phyloP scores from a whole-genome alignment of 2,113 vertebrate species.

The Tragelaphus imberbis region DNA sequence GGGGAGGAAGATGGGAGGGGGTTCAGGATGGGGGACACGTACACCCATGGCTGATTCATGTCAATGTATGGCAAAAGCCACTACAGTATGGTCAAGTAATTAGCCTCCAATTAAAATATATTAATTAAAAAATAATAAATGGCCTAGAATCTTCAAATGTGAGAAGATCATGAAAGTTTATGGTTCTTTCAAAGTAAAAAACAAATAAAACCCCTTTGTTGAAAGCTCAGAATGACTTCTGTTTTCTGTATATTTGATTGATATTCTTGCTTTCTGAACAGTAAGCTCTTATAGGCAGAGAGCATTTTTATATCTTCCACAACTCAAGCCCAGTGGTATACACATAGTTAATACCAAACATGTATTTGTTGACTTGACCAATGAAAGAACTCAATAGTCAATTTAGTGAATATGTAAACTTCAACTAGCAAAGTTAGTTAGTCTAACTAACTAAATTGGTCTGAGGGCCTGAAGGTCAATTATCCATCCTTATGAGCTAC shows the following conservation, averaged over 20 bases:
- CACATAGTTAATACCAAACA: not conserved
- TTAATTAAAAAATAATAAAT: not conserved
- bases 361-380: not conserved
- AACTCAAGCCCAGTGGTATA: not conserved
- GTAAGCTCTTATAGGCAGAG: not conserved
- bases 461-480: not conserved
- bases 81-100: not conserved
- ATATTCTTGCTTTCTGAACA: not conserved
- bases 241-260: not conserved
- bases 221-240: not conserved
- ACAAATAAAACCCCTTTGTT: not conserved
- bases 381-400: not conserved
- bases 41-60: not conserved
- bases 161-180: not conserved
- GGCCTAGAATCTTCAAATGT: not conserved
- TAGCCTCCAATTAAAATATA: not conserved
- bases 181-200: not conserved
- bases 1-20: fast-evolving
- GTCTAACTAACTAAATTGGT: not conserved
- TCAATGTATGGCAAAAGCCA: not conserved
- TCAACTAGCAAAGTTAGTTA: not conserved
- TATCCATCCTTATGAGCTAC: not conserved
- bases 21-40: not conserved
- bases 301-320: not conserved
- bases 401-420: not conserved